Evolutionary conservation across 2,797 vertebrate genomes (phyloP), one percentile per base, ranked within the genome.

Genomic region (Lacerta agilis): DNA sequence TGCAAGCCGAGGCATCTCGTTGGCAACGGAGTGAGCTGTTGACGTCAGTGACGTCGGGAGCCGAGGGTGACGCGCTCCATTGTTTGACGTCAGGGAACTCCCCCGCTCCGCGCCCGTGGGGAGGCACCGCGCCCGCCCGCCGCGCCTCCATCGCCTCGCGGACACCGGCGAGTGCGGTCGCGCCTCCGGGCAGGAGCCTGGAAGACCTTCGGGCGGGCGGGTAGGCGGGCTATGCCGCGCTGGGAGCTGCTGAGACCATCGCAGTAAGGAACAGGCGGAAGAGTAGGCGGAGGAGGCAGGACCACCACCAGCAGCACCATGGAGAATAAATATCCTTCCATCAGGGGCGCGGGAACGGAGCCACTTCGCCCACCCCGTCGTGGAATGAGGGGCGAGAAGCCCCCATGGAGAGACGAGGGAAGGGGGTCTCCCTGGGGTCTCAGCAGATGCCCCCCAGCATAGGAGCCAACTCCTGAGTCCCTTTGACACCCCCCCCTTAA

Each of bases 271-370:
- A 80, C 88, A 76, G 78, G 41, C 79, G 79, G 23, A 15, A 27
- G 71, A 67, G 67, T 11, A 5, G 7, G 82, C 77, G 27, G 61
- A 79, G 18, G 23, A 0, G 0, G 23, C 85, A 23, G 58, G 1
- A 55, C 49, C 18, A 69, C 25, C 0, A 0, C 3, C 5, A 9
- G 8, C 55, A 1, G 23, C 0, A 0, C 11, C 89, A 95, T 96
- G 95, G 95, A 94, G 8, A 94, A 92, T 13, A 95, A 88, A 96
- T 95, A 96, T 95, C 95, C 33, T 84, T 2, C 3, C 0, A 20
- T 2, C 7, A 8, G 11, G 15, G 4, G 83, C 0, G 13, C n/a
- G 76, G 58, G 6, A 9, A 1, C 5, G 61, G 67, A 27, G 29
- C 79, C 79, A 64, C 10, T 8, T 5, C 75, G 9, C n/a, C 18